Percentiles rank a stretch among this genome's conserved stretches.
phyloP scores from a whole-genome alignment of 35 echinoderm and acorn worm species.

The Amphiura filiformis region DNA sequence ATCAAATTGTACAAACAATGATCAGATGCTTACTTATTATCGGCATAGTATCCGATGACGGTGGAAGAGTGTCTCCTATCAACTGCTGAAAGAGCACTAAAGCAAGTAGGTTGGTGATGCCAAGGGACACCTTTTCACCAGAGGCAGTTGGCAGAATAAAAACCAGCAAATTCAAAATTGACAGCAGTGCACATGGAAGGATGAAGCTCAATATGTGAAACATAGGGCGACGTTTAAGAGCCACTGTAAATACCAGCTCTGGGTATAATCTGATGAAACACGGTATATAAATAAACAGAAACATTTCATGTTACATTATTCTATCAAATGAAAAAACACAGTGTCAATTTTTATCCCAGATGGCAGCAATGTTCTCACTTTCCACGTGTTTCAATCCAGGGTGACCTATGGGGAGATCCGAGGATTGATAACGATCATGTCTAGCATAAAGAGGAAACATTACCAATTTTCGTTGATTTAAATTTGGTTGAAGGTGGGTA shows the following conservation, averaged over 20 bases:
- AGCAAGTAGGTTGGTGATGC: constrained; percentile 54
- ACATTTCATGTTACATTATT: too few species aligned
- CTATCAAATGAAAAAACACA: too few species aligned
- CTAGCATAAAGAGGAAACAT: too few species aligned
- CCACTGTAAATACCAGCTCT: constrained; percentile 23
- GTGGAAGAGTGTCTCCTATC: constrained; percentile 49
- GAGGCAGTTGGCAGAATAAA: constrained; percentile 80
- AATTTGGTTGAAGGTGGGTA: too few species aligned
- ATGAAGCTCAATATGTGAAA: constrained; percentile 82
- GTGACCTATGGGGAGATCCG: too few species aligned
- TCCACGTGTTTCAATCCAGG: too few species aligned
- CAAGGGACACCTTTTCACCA: constrained; percentile 63
- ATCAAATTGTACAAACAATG: too few species aligned
- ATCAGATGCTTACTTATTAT: constrained; percentile 69
- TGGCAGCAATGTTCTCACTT: too few species aligned
- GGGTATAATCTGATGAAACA: not conserved
- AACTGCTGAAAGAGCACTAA: constrained; percentile 65
- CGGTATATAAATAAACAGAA: too few species aligned
- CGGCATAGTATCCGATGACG: constrained; percentile 31
- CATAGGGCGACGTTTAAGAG: constrained; percentile 48
- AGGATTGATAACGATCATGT: too few species aligned
- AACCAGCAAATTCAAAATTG: constrained; percentile 55
- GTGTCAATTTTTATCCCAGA: too few species aligned
- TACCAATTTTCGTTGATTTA: too few species aligned
- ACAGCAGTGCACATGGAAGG: constrained; percentile 74